phyloP scores from a whole-genome alignment of 2,113 vertebrate genomes.

The Myanophis thanlyinensis region DNA sequence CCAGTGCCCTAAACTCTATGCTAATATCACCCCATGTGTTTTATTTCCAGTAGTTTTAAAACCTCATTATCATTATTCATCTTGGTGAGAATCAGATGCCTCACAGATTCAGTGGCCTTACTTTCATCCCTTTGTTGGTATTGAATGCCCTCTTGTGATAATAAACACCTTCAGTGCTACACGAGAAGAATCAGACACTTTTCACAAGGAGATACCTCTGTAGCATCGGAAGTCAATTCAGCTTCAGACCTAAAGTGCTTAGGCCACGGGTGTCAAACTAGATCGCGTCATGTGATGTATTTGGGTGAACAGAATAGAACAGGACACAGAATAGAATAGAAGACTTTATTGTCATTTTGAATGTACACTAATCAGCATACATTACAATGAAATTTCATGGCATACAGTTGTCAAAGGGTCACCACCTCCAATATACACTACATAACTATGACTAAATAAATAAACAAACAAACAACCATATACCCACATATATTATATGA shows the following conservation, averaged over 20 bases:
- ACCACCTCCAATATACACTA: too few species aligned
- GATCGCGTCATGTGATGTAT: too few species aligned
- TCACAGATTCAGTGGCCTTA: not conserved
- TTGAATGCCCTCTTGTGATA: not conserved
- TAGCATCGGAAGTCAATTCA: not conserved
- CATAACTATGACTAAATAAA: too few species aligned
- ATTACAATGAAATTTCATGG: too few species aligned
- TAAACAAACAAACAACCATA: too few species aligned
- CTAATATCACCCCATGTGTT: conserved; percentile 19
- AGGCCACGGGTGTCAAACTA: too few species aligned
- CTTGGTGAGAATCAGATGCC: conserved; percentile 6
- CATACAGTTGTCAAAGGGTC: too few species aligned
- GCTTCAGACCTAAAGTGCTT: not conserved
- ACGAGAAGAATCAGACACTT: not conserved
- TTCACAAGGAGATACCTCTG: not conserved
- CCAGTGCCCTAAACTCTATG: conserved; percentile 18
- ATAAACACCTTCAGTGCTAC: not conserved
- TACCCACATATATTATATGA: too few species aligned
- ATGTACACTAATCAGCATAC: too few species aligned
- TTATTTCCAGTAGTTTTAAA: conserved; percentile 19
- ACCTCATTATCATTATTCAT: not conserved
- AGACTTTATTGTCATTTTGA: too few species aligned
- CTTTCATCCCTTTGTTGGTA: conserved; percentile 9
- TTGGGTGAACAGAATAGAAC: not conserved
- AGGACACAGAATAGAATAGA: too few species aligned